A percentile compares a stretch with the other conserved stretches of the same genome.
Conservation (phyloP, 1,140 invertebrate species). For the Mylabris phalerata region DNA sequence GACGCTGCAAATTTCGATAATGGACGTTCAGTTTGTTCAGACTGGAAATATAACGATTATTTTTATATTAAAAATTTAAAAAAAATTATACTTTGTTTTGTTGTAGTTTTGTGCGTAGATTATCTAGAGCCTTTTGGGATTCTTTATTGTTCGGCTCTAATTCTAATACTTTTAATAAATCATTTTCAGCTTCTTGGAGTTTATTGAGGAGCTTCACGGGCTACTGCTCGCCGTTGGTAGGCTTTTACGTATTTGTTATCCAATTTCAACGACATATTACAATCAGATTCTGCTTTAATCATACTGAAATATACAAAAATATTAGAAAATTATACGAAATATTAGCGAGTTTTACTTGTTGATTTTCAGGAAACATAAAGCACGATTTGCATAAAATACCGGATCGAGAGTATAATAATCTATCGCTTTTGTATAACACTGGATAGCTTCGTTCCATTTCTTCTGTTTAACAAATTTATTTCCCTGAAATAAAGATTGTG, state of each 20-base stretch:
- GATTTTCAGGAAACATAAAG: constrained; percentile 78
- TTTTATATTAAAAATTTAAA: too few species aligned
- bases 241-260: constrained; percentile 76
- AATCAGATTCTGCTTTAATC: constrained; percentile 74
- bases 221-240: constrained; percentile 64
- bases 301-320: constrained; percentile 33
- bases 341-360: constrained; percentile 58
- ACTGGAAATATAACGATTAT: not conserved
- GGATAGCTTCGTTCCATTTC: constrained; percentile 72
- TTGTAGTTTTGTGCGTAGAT: constrained; percentile 50
- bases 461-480: constrained; percentile 73
- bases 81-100: too few species aligned
- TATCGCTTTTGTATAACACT: constrained; percentile 74
- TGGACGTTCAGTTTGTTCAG: constrained; percentile 21
- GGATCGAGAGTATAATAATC: constrained; percentile 69
- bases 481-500: constrained; percentile 51
- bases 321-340: constrained; percentile 8
- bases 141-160: constrained; percentile 66
- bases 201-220: constrained; percentile 56
- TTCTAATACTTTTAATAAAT: constrained; percentile 58
- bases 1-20: constrained; percentile 35
- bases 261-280: constrained; percentile 60
- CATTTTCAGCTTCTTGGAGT: constrained; percentile 56
- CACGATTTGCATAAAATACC: constrained; percentile 80
- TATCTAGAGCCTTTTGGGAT: constrained; percentile 50